Percentiles rank a stretch among this genome's conserved stretches.
These are phyloP conservation scores for Drosophila multiciliata DNA, from an alignment of 2,888 invertebrate genomes.

Conservation along the genomic window DNA sequence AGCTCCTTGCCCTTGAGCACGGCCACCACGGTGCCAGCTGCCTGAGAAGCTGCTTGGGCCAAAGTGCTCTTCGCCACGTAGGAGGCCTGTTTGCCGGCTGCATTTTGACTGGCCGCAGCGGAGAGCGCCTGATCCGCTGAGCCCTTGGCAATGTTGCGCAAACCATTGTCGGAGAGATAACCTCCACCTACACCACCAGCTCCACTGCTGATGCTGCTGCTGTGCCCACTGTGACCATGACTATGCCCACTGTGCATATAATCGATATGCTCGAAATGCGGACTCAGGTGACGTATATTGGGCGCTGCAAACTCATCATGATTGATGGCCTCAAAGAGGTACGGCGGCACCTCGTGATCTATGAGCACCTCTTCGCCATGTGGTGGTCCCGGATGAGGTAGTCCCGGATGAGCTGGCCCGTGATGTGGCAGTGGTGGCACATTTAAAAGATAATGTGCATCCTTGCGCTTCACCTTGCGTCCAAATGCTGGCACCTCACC, in stretches of 20 bases:
- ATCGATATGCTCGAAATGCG: constrained; percentile 52
- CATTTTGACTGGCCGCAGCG: constrained; percentile 90
- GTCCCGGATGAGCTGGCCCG: constrained; percentile 15
- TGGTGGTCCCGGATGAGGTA: constrained; percentile 28
- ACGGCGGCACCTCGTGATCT: constrained; percentile 74
- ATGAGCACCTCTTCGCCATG: constrained; percentile 42
- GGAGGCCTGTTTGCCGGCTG: constrained; percentile 91
- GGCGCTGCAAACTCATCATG: constrained; percentile 68
- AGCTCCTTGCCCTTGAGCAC: constrained; percentile 89
- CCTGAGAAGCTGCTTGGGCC: constrained; percentile 91
- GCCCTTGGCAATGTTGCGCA: constrained; percentile 89
- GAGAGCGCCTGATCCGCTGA: constrained; percentile 91
- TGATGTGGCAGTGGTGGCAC: constrained; percentile 58
- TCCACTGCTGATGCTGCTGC: constrained; percentile 14
- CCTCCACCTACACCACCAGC: constrained; percentile 21
- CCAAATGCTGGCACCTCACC: constrained; percentile 54
- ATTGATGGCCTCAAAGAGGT: constrained; percentile 72
- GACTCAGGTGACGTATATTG: constrained; percentile 22
- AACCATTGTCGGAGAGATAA: constrained; percentile 87
- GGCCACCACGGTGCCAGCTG: constrained; percentile 89
- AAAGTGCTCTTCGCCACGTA: constrained; percentile 91
- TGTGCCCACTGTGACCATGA: constrained; percentile 8
- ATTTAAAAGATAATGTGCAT: constrained; percentile 64
- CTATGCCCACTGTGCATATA: constrained; percentile 43
- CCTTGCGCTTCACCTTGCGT: constrained; percentile 77